Conservation (phyloP, 2,888 invertebrate species). For the Sepioteuthis lessoniana region DNA sequence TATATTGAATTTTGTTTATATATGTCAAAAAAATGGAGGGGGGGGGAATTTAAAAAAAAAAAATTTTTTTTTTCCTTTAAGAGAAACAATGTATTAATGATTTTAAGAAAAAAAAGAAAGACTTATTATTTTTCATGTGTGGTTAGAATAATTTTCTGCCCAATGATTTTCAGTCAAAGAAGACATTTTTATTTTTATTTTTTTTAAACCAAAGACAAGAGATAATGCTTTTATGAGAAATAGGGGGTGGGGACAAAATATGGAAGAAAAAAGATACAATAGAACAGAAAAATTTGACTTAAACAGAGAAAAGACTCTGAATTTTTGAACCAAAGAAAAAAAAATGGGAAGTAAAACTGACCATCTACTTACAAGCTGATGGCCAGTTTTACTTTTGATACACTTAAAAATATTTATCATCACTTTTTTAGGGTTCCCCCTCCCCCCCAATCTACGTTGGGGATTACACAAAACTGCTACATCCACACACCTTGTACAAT, state of each 20-base stretch:
- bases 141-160: neutral
- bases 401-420: neutral
- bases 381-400: neutral
- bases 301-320: neutral
- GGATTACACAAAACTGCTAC: too few species aligned
- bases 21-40: neutral
- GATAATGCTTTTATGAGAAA: neutral
- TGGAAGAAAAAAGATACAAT: neutral
- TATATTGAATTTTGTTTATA: constrained; percentile 8
- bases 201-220: neutral
- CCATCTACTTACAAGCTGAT: too few species aligned
- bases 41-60: neutral
- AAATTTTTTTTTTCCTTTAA: neutral
- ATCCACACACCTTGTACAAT: neutral
- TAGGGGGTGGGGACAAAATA: neutral
- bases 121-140: neutral
- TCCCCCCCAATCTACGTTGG: neutral
- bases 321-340: neutral
- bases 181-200: neutral
- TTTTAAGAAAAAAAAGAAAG: too few species aligned
- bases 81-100: neutral
- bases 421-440: neutral
- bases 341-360: too few species aligned
- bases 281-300: neutral
- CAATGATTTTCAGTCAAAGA: neutral